Evolutionary conservation across 2,113 vertebrate species (phyloP).

Genomic region (Petroica traversi): DNA sequence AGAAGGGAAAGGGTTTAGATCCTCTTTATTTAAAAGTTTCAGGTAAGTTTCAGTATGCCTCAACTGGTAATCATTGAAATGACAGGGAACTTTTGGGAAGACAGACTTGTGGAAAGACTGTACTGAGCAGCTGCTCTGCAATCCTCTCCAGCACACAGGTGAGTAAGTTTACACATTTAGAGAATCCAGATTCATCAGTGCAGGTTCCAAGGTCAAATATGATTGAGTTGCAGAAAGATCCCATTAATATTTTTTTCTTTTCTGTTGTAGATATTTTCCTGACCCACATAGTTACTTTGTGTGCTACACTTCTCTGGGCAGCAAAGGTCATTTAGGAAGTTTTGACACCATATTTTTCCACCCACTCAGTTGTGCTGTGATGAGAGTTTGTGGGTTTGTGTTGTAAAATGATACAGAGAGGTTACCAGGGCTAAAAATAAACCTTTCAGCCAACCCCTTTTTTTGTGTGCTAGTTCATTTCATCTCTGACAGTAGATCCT

Average conservation of each 20-base stretch:
- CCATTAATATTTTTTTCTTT: neutral
- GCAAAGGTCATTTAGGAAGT: neutral
- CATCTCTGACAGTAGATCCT: neutral
- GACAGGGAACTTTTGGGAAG: neutral
- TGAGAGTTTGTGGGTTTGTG: neutral
- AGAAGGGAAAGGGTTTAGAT: neutral
- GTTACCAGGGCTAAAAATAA: conserved; percentile 16
- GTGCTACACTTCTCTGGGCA: neutral
- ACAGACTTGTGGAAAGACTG: neutral
- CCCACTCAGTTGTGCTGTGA: neutral
- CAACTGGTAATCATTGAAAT: neutral
- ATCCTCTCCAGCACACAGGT: neutral
- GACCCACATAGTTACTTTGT: neutral
- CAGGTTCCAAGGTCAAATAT: neutral
- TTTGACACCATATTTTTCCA: neutral
- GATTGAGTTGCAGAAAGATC: neutral
- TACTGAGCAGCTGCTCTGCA: neutral
- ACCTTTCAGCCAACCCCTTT: neutral
- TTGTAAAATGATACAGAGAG: neutral
- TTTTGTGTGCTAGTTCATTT: neutral
- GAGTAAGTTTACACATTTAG: neutral
- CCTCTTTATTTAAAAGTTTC: neutral
- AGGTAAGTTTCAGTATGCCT: neutral
- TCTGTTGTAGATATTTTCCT: neutral
- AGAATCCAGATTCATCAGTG: neutral